phyloP scores from a whole-genome alignment of 2,113 vertebrate genomes.

The Cathartes aura region DNA sequence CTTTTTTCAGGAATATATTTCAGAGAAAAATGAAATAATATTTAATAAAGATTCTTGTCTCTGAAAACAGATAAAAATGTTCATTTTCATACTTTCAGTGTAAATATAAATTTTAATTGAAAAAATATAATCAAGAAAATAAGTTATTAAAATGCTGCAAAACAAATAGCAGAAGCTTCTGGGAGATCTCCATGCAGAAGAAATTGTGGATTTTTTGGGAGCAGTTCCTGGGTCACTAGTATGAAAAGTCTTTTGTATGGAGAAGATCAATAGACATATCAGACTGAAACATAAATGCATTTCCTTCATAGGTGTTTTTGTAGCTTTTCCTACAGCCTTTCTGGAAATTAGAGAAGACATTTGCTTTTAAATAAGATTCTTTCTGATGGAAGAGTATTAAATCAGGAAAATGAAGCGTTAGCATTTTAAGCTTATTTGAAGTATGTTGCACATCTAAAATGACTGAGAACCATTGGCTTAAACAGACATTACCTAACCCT shows the following conservation, averaged over 20 bases:
- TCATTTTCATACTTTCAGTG: neutral
- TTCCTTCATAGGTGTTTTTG: neutral
- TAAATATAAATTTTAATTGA: neutral
- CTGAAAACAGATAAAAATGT: neutral
- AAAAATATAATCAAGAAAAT: neutral
- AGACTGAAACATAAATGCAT: neutral
- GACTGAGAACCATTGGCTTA: neutral
- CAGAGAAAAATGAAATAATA: neutral
- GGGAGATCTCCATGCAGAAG: neutral
- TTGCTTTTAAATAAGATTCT: neutral
- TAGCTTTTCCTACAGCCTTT: neutral
- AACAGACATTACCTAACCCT: conserved; percentile 53
- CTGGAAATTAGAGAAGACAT: neutral
- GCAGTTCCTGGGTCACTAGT: neutral
- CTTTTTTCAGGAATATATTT: neutral
- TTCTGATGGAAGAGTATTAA: neutral
- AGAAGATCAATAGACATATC: neutral
- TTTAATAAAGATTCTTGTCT: neutral
- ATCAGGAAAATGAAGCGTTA: neutral
- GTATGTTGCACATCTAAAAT: neutral
- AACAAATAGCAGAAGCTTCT: neutral
- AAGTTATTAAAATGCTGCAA: neutral
- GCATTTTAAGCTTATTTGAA: conserved; percentile 1
- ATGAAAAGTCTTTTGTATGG: neutral
- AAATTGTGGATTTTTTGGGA: neutral